Conservation (phyloP, 2,888 invertebrate genomes). For the Galerucella pusilla region DNA sequence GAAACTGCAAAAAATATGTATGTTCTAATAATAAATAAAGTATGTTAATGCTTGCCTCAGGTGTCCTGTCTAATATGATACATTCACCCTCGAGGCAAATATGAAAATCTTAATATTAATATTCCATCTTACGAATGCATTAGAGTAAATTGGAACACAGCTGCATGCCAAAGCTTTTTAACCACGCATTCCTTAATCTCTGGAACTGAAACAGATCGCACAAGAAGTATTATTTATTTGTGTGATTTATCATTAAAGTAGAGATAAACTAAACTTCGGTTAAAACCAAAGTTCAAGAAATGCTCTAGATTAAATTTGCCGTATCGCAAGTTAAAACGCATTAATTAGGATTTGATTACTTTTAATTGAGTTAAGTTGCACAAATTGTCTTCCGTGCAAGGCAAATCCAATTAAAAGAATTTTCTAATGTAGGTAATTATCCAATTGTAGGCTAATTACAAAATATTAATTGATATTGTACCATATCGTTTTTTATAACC, state of each 20-base stretch:
- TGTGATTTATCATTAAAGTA: neutral
- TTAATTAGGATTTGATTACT: conserved; percentile 3
- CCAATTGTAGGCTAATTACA: conserved; percentile 7
- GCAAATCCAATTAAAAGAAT: conserved; percentile 12
- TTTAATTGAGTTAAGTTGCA: conserved; percentile 10
- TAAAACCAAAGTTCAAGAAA: neutral
- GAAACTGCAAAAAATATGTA: no score
- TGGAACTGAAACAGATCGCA: neutral
- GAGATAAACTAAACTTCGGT: neutral
- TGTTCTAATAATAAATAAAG: neutral
- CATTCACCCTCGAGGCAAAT: neutral
- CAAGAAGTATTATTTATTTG: neutral
- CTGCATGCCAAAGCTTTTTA: neutral
- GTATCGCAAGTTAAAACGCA: neutral
- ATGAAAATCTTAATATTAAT: neutral
- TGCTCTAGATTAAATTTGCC: neutral
- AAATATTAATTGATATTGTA: neutral
- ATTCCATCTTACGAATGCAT: neutral
- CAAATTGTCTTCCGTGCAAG: conserved; percentile 15
- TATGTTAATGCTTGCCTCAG: neutral
- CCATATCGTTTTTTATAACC: neutral
- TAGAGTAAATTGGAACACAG: neutral
- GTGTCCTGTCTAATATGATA: neutral
- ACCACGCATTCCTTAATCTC: neutral
- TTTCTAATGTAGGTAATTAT: conserved; percentile 14